Percentiles rank a stretch among this genome's conserved stretches.
phyloP scores from a whole-genome alignment of 23 tunicate species.

The Halocynthia aurantium region DNA sequence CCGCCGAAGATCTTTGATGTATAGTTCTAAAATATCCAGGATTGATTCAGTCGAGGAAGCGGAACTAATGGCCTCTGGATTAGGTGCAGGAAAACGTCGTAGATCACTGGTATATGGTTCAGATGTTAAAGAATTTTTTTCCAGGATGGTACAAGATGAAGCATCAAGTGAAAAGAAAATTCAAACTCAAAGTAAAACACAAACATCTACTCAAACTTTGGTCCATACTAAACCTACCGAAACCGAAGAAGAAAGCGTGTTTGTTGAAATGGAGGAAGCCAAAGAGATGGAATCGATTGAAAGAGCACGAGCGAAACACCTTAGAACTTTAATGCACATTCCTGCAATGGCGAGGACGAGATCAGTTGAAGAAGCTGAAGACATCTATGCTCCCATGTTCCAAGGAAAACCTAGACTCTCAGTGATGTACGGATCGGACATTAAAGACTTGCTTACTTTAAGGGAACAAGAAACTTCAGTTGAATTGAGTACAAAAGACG shows the following conservation, averaged over 20 bases:
- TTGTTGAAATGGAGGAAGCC: too few species aligned
- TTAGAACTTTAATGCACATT: not conserved
- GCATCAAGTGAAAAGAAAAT: too few species aligned
- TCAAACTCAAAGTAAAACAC: too few species aligned
- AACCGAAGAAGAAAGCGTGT: too few species aligned
- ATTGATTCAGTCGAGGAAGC: not conserved
- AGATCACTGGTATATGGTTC: conserved; percentile 14
- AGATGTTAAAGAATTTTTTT: not conserved
- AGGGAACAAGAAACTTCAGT: not conserved
- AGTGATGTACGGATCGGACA: conserved; percentile 20
- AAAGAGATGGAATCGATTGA: too few species aligned
- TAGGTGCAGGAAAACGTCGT: not conserved
- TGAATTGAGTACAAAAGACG: not conserved
- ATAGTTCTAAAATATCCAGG: too few species aligned
- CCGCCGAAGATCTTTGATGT: not conserved
- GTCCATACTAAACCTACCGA: too few species aligned
- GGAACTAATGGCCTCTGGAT: not conserved
- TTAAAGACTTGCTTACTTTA: not conserved
- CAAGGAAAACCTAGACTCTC: conserved; percentile 1
- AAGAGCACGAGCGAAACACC: not conserved
- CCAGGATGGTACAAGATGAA: too few species aligned
- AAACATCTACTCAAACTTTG: too few species aligned
- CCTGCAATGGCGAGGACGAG: not conserved
- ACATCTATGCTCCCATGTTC: not conserved
- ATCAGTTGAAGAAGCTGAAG: not conserved